Evolutionary conservation across 2,888 invertebrate species (phyloP).

Genomic region (Nyleta sp.): DNA sequence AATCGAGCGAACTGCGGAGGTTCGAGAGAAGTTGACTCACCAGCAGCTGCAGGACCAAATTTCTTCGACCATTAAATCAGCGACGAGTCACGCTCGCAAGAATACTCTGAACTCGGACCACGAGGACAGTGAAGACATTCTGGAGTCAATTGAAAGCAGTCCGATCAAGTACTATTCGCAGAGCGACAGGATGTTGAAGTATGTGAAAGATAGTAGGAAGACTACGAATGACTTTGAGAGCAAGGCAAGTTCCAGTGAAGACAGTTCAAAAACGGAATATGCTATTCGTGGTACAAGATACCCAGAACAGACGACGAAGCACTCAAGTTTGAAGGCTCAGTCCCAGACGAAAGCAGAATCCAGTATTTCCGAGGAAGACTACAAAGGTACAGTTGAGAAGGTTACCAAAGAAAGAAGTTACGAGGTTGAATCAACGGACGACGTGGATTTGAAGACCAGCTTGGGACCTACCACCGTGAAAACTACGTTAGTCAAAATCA

Average conservation of each 20-base stretch:
- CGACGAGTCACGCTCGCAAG: neutral
- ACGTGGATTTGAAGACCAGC: neutral
- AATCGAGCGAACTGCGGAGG: neutral
- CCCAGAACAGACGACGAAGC: no score
- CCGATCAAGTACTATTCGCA: constrained; percentile 73
- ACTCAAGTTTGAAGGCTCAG: no score
- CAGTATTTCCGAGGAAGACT: constrained; percentile 7
- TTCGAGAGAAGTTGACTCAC: neutral
- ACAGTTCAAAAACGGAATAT: neutral
- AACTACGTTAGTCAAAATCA: constrained; percentile 25
- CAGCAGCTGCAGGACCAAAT: constrained; percentile 21
- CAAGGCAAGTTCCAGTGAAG: neutral
- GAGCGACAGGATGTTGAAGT: constrained; percentile 67
- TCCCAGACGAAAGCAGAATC: neutral
- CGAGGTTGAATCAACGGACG: neutral
- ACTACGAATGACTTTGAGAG: neutral
- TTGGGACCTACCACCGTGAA: neutral
- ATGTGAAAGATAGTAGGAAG: constrained; percentile 67
- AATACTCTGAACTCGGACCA: neutral
- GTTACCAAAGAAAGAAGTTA: neutral
- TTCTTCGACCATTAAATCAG: constrained; percentile 6
- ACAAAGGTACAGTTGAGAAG: neutral
- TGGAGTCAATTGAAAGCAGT: constrained; percentile 47
- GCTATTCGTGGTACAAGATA: no score
- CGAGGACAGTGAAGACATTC: constrained; percentile 25